Conservation (phyloP, 2,113 vertebrate species). For the Gymnobelideus leadbeateri region DNA sequence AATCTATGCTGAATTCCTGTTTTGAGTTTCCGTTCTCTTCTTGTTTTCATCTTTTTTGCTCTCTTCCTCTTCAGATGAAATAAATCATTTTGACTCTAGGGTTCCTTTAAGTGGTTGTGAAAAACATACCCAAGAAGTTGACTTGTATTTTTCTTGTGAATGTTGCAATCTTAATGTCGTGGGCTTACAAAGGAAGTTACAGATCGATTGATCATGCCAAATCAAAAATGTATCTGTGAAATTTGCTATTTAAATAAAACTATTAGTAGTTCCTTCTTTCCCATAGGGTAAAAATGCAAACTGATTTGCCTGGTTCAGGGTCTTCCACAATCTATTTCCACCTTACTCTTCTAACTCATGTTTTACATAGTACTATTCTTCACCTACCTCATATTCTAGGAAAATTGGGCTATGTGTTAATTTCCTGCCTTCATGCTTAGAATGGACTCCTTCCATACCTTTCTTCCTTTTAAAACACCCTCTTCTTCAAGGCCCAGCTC, state of each 20-base stretch:
- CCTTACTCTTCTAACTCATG: background rate
- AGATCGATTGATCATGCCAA: background rate
- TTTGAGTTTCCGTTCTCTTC: constrained; percentile 18
- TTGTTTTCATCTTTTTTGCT: constrained; percentile 17
- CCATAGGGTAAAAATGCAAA: background rate
- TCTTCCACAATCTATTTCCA: background rate
- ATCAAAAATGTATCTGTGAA: background rate
- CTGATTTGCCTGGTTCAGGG: background rate
- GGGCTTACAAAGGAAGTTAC: background rate
- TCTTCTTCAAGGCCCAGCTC: background rate
- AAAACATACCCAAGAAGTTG: background rate
- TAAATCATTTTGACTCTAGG: background rate
- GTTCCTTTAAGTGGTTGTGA: background rate
- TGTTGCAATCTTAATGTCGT: background rate
- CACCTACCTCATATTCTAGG: background rate
- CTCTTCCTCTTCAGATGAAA: constrained; percentile 7
- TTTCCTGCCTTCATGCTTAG: background rate
- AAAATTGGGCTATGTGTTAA: background rate
- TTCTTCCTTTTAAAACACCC: background rate
- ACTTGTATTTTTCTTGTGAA: background rate
- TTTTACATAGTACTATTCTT: background rate
- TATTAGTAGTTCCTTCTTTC: background rate
- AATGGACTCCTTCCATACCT: background rate
- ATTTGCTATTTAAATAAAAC: constrained; percentile 2
- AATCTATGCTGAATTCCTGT: constrained; percentile 13